Conservation (phyloP, 1,140 invertebrate genomes). For the Meloidogyne hapla region DNA sequence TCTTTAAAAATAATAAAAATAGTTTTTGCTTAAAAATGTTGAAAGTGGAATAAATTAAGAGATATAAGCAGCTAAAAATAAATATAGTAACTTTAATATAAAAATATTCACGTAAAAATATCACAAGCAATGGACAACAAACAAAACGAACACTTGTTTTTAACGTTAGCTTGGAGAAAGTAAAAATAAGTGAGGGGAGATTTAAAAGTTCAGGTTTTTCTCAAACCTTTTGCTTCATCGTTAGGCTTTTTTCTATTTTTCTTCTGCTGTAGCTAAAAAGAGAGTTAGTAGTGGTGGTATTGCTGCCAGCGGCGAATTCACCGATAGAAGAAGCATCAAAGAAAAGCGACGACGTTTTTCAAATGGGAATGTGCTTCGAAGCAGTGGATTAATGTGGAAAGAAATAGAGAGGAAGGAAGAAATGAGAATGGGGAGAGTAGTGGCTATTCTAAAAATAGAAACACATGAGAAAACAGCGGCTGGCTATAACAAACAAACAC, state of each 20-base stretch:
- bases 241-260: background rate
- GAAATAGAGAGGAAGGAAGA: background rate
- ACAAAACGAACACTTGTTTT: conserved; percentile 1
- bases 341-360: background rate
- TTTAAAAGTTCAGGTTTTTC: background rate
- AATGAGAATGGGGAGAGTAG: background rate
- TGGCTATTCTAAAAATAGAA: conserved; percentile 1
- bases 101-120: background rate
- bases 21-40: too few relatives aligned
- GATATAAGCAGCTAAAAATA: too few relatives aligned
- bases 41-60: too few relatives aligned
- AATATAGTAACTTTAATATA: background rate
- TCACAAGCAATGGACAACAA: background rate
- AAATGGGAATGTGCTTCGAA: background rate
- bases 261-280: background rate
- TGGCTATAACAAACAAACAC: background rate
- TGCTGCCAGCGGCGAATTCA: background rate
- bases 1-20: too few relatives aligned
- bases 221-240: background rate
- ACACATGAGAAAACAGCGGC: background rate
- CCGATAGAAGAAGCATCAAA: background rate
- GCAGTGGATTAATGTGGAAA: conserved; percentile 1
- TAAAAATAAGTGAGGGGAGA: background rate
- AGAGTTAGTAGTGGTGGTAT: background rate
- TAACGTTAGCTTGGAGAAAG: background rate